Conservation (phyloP, 2,888 invertebrate genomes). For the Panopea generosa region DNA sequence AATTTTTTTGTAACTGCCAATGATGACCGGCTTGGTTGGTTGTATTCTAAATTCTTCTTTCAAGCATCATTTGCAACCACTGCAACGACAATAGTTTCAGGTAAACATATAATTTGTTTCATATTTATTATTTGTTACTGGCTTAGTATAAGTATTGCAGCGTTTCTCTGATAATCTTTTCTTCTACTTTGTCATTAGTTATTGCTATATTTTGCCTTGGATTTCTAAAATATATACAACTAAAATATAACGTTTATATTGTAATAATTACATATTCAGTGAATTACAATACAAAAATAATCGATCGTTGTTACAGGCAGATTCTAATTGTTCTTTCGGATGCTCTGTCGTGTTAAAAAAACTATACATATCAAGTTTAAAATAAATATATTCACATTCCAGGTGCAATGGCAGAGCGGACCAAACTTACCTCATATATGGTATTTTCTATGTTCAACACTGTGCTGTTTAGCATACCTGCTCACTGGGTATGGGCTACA, state of each 20-base stretch:
- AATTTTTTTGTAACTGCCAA: conserved; percentile 84
- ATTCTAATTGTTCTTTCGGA: too few species aligned
- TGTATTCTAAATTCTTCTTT: conserved; percentile 77
- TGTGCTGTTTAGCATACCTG: conserved; percentile 95
- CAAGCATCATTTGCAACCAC: conserved; percentile 81
- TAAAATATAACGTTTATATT: too few species aligned
- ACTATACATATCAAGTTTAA: too few species aligned
- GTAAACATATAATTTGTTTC: conserved; percentile 48
- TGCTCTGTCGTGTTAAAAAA: too few species aligned
- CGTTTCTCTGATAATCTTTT: too few species aligned
- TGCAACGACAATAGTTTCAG: conserved; percentile 81
- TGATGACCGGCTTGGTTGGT: conserved; percentile 66
- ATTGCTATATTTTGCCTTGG: too few species aligned
- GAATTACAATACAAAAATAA: too few species aligned
- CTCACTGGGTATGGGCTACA: conserved; percentile 86
- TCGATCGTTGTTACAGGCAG: too few species aligned
- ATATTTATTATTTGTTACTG: neutral
- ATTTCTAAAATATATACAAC: too few species aligned
- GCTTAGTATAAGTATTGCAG: too few species aligned
- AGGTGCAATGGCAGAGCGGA: conserved; percentile 97
- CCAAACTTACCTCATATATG: conserved; percentile 92
- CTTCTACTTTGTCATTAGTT: too few species aligned
- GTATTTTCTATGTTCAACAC: conserved; percentile 95
- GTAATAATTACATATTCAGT: too few species aligned
- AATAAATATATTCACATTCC: conserved; percentile 1